Evolutionary conservation across 2,888 invertebrate genomes (phyloP), one percentile per base, ranked within the genome.

Genomic region (Boloria euphrosyne): DNA sequence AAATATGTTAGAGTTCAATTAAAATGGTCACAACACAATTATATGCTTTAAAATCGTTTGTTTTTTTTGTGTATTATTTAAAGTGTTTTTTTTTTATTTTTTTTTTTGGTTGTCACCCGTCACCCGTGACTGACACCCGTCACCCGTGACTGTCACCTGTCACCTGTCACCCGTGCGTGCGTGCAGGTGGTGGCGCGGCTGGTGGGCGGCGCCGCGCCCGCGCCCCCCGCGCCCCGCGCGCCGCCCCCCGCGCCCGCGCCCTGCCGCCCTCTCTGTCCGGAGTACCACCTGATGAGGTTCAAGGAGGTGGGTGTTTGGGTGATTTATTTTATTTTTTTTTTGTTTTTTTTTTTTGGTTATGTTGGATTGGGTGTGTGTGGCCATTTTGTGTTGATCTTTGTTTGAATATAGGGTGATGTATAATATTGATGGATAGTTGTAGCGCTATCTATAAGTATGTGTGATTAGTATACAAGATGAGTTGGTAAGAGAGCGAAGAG

Each of bases 271-370:
- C 87, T 89, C 44, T 89, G 90, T 69, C 86, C 87, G 62, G 86
- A 90, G 76, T 90, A 90, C 78, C 91, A 90, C 5, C 77, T 91
- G 78, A 85, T 85, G 72, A 71, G 90, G 74, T 88, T 89, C 75
- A 84, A 85, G 66, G 89, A 90, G 89, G 89, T 89, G 69, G 6
- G 50, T 10, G 14, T 46, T 16, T 31, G 6, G 38, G 49, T 14
- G 17, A 16, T 31, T 31, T 31, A 16, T n/a, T 58, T 7, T 16
- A 1, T 27, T 55, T 43, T 14, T 17, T 17, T 18, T 43, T 1
- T 18, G 14, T 14, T 55, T 14, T 54, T 5, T 43, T 55, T 17
- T 54, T n/a, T n/a, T n/a, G n/a, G 27, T 7, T 31, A 10, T 27
- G 14, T 27, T 27, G n/a, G 16, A n/a, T 38, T 43, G 17, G 31